Conservation (phyloP, 92 coral and sea anemone genomes). For the Actinostola sp. region DNA sequence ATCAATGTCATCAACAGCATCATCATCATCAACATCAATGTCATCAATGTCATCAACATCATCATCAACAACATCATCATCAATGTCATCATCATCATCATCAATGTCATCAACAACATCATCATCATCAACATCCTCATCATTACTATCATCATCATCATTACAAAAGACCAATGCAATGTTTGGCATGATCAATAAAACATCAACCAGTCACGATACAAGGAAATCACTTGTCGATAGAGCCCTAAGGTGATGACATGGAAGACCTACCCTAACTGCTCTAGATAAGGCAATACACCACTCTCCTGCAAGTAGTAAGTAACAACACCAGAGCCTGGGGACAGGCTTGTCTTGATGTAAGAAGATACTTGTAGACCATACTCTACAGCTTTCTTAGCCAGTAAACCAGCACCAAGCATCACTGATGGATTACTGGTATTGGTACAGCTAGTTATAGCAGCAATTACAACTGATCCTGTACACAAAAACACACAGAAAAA, state of each 20-base stretch:
- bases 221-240: too few relatives aligned
- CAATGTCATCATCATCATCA: too few relatives aligned
- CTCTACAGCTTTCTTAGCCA: slow-evolving; percentile 94
- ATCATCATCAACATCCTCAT: neutral
- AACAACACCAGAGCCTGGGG: slow-evolving; percentile 98
- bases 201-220: too few relatives aligned
- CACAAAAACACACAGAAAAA: neutral
- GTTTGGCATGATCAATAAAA: too few relatives aligned
- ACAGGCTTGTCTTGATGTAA: slow-evolving; percentile 89
- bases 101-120: too few relatives aligned
- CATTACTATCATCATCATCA: neutral
- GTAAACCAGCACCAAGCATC: slow-evolving; percentile 95
- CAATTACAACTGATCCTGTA: slow-evolving; percentile 92
- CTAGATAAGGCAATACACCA: slow-evolving; percentile 91
- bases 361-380: slow-evolving; percentile 81
- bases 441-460: slow-evolving; percentile 98
- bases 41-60: too few relatives aligned
- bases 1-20: too few relatives aligned
- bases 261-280: slow-evolving; percentile 78
- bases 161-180: too few relatives aligned
- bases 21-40: too few relatives aligned
- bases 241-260: too few relatives aligned
- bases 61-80: too few relatives aligned
- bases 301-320: slow-evolving; percentile 94
- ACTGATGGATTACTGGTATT: slow-evolving; percentile 99